phyloP scores from a whole-genome alignment of 1,140 invertebrate species.

The Periplaneta americana region DNA sequence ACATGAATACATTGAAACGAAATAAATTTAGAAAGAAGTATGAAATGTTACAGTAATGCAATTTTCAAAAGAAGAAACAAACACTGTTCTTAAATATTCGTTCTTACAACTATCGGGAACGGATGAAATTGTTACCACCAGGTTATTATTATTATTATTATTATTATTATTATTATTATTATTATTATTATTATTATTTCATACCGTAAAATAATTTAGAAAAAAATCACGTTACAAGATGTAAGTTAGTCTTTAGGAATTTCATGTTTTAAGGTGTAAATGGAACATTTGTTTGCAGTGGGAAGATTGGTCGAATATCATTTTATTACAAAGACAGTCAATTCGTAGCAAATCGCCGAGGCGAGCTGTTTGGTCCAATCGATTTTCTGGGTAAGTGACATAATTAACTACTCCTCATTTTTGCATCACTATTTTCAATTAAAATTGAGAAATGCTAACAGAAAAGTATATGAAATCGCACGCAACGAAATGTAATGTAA shows the following conservation, averaged over 20 bases:
- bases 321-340: neutral
- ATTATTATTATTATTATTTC: neutral
- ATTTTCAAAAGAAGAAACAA: no score
- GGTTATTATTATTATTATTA: neutral
- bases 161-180: neutral
- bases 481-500: no score
- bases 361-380: neutral
- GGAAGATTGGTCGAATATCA: neutral
- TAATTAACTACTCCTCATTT: no score
- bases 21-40: no score
- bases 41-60: no score
- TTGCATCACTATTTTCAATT: no score
- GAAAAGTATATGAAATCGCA: no score
- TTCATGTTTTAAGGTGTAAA: neutral
- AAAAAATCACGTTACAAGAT: neutral
- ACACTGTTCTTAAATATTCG: no score
- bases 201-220: neutral
- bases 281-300: neutral
- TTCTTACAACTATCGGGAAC: neutral
- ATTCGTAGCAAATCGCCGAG: neutral
- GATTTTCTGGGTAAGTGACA: neutral
- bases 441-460: no score
- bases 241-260: neutral
- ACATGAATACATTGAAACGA: no score
- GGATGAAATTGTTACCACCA: neutral